Base-by-base conservation (phyloP, 2,797 vertebrate species). In the Tauraco hartlaubi region DNA sequence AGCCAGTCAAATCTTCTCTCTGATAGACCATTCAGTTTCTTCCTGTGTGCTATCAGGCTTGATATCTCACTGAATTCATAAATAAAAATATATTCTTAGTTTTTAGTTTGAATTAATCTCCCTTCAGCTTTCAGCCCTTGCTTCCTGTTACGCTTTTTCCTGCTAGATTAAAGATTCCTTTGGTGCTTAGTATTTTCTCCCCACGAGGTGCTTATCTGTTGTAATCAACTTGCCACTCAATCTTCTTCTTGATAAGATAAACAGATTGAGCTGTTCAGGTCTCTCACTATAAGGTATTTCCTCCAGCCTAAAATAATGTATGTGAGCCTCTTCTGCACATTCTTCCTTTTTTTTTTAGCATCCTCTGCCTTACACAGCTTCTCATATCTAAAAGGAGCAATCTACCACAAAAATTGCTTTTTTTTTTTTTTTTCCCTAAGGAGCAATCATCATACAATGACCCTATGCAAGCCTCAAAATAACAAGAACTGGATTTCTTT, bases 241-340 rank as follows among this genome's bases (percentile, higher is more conserved):
- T 95, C 94, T 91, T 86, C 75, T 74, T 94, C 88, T 71, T 74
- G 90, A 80, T 96, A 83, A 92, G 72, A 95, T 87, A 95, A 96
- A 90, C 91, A 96, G 92, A 94, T 91, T 74, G 94, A 93, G 61
- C 78, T 72, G 52, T 77, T 93, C 39, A 44, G 56, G 26, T 80
- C 77, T 95, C 77, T 93, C 92, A 77, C 61, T 86, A 63, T 69
- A 88, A 94, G 61, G 59, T 89, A 87, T 90, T 96, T 97, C 83
- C 74, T 92, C 61, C 69, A 89, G 64, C 74, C 56, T 89, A 61
- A 87, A 93, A 91, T 94, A 95, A 82, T 41, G 29, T 62, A 37
- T 69, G 49, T 63, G 74, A 79, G 23, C 56, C 25, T 92, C 54
- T 92, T 93, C 49, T 71, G 31, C 56, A 51, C 63, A 22, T 76